Evolutionary conservation across 2,797 vertebrate genomes (phyloP).

Genomic region (Anguilla megastoma): DNA sequence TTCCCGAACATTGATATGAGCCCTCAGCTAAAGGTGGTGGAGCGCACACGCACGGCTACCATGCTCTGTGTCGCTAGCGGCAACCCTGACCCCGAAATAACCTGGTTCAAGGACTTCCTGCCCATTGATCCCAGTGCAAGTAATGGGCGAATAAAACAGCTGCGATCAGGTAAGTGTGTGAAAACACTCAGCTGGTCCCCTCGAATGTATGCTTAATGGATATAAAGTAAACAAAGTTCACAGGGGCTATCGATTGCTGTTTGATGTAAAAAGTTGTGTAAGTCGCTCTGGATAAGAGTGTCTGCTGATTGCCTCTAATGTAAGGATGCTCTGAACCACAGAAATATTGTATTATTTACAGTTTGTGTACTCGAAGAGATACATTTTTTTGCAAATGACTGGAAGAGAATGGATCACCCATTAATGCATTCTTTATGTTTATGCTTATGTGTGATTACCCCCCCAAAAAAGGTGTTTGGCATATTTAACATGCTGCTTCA

Average conservation of each 20-base stretch:
- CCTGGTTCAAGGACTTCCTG: slow-evolving; percentile 98
- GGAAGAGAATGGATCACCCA: not conserved
- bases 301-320: slow-evolving; percentile 28
- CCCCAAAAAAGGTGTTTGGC: not conserved
- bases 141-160: slow-evolving; percentile 92
- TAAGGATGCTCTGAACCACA: not conserved
- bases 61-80: slow-evolving; percentile 97
- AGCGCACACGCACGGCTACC: slow-evolving; percentile 89
- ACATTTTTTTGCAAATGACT: not conserved
- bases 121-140: slow-evolving; percentile 86
- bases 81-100: slow-evolving; percentile 94
- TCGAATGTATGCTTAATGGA: not conserved
- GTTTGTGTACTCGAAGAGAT: not conserved
- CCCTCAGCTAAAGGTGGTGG: slow-evolving; percentile 96
- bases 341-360: slow-evolving; percentile 21
- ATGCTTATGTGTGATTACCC: not conserved
- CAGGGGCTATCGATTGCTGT: not conserved
- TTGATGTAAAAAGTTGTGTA: no score
- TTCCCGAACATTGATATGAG: slow-evolving; percentile 99
- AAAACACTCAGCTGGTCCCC: not conserved
- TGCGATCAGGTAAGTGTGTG: slow-evolving; percentile 83
- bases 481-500: not conserved
- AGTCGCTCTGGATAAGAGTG: no score
- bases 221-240: not conserved
- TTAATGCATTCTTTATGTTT: not conserved